Base-by-base conservation (phyloP, 1,140 invertebrate genomes). In the Arion vulgaris region DNA sequence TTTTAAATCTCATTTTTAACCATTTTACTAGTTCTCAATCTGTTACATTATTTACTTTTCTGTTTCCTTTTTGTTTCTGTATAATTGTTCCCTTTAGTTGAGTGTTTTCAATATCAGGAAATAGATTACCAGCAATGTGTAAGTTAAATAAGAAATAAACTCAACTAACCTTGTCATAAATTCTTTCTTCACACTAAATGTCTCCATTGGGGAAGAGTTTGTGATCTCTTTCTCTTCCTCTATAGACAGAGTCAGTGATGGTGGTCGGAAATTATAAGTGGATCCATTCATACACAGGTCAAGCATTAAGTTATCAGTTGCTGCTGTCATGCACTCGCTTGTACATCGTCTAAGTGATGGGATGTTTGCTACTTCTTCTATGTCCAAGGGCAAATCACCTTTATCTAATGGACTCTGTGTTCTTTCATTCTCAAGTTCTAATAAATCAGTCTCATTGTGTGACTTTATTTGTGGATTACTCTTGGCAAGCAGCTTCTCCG, bases 311-410 rank as follows among this genome's bases (percentile, higher is more conserved):
- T 4, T 34, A 32, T 66, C 62, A 66, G 62, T 66, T 32, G 62
- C 62, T 17, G 28, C 85, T 0, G 87, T 90, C 53, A 91, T 83
- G 87, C 86, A 90, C 85, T 92, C 88, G 87, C 90, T 91, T 17
- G 89, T 88, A 80, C 89, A 90, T 4, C 90, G 82, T 36, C 88
- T 62, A 34, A 89, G 82, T 28, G 80, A 76, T n/a, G n/a, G n/a
- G 17, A 71, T 77, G 9, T 72, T 28, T 38, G 86, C 87, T 17
- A 84, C 80, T 36, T 87, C 87, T 57, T 81, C 80, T 19, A 85
- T 62, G 34, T 74, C 84, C 26, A 85, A 51, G 0, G 81, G 81
- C 23, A 71, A 53, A 23, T 82, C 83, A 38, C 66, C 76, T 39
- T 74, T 62, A 23, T 82, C 79, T 66, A 66, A 66, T 34, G 62